Conservation (phyloP, 2,113 vertebrate species). For the Scartelaos histophorus region DNA sequence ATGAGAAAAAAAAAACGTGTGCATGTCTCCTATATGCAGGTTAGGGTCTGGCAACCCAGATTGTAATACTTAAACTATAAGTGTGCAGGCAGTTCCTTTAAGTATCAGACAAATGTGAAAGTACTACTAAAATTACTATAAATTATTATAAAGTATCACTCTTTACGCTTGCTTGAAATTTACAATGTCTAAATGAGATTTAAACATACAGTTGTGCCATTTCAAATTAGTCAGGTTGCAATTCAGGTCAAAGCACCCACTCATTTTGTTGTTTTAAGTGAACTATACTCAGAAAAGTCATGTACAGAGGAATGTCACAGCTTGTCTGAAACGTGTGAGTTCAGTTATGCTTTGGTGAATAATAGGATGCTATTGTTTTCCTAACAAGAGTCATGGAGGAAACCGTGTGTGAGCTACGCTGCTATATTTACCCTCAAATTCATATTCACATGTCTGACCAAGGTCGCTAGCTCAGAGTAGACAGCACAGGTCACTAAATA, state of each 20-base stretch:
- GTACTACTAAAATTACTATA: no score
- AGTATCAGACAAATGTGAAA: no score
- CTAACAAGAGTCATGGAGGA: conserved; percentile 65
- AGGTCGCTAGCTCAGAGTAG: conserved; percentile 36
- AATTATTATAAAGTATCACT: no score
- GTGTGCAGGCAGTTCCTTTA: no score
- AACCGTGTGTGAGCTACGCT: conserved; percentile 54
- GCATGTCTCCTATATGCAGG: no score
- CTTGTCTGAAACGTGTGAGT: conserved; percentile 25
- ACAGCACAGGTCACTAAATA: conserved; percentile 18
- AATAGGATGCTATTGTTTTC: conserved; percentile 72
- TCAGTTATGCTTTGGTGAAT: conserved; percentile 46
- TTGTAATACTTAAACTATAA: no score
- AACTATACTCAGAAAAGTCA: background rate
- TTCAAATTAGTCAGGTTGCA: no score
- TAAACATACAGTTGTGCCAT: no score
- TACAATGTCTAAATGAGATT: no score
- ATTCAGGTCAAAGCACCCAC: background rate
- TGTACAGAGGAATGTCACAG: conserved; percentile 21
- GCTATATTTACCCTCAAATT: conserved; percentile 68
- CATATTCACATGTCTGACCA: conserved; percentile 56
- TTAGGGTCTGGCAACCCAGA: no score
- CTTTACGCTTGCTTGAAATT: no score
- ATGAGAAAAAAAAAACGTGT: no score
- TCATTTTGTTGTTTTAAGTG: background rate